Base-by-base conservation (phyloP, 2,888 invertebrate genomes). In the Mechanitis messenoides region DNA sequence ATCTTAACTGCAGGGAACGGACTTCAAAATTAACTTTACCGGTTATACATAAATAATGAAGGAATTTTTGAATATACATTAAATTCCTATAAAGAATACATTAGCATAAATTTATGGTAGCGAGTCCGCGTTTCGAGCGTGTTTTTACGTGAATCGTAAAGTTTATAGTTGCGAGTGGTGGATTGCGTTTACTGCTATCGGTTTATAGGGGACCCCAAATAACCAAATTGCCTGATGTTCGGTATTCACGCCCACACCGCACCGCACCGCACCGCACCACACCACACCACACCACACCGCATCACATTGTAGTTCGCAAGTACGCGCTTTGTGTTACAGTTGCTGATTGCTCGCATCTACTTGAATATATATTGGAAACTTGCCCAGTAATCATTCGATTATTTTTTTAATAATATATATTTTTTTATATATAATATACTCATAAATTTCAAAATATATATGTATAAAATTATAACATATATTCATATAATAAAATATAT, bases 31-130 rank as follows among this genome's bases (percentile, higher is more conserved):
- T 88, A 89, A 89, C 89, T 87, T 86, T 84, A 86, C 85, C 85
- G 87, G 88, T 88, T 87, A 86, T 84, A 87, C 87, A 88, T 89
- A 89, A 90, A 90, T 89, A 90, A 88, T 87, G 86, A 84, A 80
- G 85, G 89, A 87, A 90, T 90, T 89, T 87, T 86, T 86, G 88
- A 87, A 90, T 89, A 87, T 87, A 85, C 89, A 90, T 89, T 89
- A 89, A 90, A 89, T 86, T 89, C 87, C 89, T 88, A 90, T 90
- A 90, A 88, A 89, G 90, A 90, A 90, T 90, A 89, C 89, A 90
- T 90, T 90, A 90, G 88, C 90, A 90, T 90, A 88, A 90, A 90
- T 90, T 90, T 89, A 90, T 87, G 87, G 88, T 82, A 85, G 89
- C 85, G 80, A 86, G 85, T 86, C 85, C 87, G 83, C 85, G 85